phyloP scores from a whole-genome alignment of 2,797 vertebrate genomes.

The Neopelma chrysocephalum region DNA sequence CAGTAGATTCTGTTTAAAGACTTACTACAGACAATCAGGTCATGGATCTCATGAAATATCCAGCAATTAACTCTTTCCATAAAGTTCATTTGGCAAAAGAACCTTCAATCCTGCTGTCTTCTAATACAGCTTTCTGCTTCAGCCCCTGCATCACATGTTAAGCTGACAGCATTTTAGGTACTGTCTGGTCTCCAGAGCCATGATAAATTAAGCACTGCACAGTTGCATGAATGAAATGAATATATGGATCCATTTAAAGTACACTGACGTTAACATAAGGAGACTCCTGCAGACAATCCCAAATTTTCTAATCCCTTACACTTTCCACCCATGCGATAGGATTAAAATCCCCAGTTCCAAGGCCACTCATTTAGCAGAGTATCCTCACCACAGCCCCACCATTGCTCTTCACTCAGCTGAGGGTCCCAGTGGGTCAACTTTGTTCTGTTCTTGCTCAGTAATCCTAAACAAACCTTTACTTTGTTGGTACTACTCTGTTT shows the following conservation, averaged over 20 bases:
- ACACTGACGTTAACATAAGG: fast-evolving
- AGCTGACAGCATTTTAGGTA: neutral
- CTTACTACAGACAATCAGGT: neutral
- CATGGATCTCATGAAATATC: neutral
- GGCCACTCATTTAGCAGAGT: neutral
- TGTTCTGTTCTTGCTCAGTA: neutral
- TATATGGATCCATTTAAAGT: neutral
- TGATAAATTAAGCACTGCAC: neutral
- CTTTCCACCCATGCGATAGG: neutral
- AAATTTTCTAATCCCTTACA: neutral
- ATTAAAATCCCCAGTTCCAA: neutral
- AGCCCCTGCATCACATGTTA: neutral
- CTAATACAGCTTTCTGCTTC: neutral
- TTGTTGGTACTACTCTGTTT: neutral
- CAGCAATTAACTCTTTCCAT: constrained; percentile 7
- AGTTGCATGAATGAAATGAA: neutral
- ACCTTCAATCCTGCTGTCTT: neutral
- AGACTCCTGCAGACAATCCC: neutral
- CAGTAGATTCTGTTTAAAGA: neutral
- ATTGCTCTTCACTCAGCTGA: neutral
- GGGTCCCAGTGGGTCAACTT: neutral
- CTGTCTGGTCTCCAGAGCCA: neutral
- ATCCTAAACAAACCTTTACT: neutral
- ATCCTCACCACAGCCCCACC: neutral
- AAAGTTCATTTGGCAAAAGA: neutral